A percentile compares a stretch with the other conserved stretches of the same genome.
Conservation (phyloP, 2,113 vertebrate species). For the Myrmecophaga tridactyla region DNA sequence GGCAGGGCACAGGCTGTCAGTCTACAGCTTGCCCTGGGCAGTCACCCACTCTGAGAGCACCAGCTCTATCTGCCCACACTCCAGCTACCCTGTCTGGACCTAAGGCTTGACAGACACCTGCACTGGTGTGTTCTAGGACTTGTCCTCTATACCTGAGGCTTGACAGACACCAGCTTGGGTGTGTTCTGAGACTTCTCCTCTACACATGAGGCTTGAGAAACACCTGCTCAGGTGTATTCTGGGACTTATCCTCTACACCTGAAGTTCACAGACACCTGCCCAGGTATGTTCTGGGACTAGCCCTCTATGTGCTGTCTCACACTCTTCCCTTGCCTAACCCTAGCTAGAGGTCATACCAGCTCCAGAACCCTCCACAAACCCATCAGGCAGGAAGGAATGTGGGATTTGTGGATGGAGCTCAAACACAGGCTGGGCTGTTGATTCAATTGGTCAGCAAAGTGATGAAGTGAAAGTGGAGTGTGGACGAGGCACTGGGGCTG, state of each 20-base stretch:
- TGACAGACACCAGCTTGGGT: neutral
- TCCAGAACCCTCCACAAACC: neutral
- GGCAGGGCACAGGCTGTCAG: too few relatives aligned
- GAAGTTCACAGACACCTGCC: too few relatives aligned
- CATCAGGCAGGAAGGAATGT: neutral
- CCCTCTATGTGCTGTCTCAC: neutral
- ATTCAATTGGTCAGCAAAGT: too few relatives aligned
- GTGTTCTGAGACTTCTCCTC: too few relatives aligned
- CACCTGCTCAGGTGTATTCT: neutral
- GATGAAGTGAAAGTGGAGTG: neutral
- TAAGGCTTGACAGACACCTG: too few relatives aligned
- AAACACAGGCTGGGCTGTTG: neutral
- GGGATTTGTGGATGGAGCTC: neutral
- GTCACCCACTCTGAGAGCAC: too few relatives aligned
- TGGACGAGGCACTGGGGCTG: neutral
- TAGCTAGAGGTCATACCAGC: neutral
- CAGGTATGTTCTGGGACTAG: too few relatives aligned
- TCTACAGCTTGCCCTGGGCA: too few relatives aligned
- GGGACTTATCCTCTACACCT: neutral
- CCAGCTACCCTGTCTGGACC: too few relatives aligned
- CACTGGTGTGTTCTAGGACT: too few relatives aligned
- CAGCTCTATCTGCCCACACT: too few relatives aligned
- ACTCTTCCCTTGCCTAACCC: neutral
- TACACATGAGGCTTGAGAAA: too few relatives aligned
- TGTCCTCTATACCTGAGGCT: neutral